A percentile compares a stretch with the other conserved stretches of the same genome.
phyloP scores from a whole-genome alignment of 2,888 invertebrate species.

The Lordiphosa andalusiaca region DNA sequence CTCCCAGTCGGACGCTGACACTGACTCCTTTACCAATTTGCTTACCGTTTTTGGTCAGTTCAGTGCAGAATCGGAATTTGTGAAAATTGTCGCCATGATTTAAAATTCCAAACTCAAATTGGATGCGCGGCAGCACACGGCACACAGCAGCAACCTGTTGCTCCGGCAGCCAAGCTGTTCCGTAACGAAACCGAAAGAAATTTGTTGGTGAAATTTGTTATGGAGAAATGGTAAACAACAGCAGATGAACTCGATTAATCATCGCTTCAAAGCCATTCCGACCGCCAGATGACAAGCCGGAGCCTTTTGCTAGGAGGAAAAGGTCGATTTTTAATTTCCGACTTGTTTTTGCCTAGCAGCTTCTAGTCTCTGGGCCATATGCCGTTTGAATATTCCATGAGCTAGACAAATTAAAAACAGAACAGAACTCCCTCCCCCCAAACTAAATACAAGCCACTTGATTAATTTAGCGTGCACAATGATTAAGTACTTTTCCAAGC shows the following conservation, averaged over 20 bases:
- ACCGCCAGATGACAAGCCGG: constrained; percentile 49
- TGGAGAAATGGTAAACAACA: constrained; percentile 58
- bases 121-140: neutral
- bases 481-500: constrained; percentile 74
- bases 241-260: constrained; percentile 77
- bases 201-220: constrained; percentile 44
- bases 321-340: constrained; percentile 54
- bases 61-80: constrained; percentile 55
- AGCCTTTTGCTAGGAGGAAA: constrained; percentile 18
- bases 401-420: constrained; percentile 72
- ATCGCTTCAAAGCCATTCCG: constrained; percentile 46
- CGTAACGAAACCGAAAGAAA: constrained; percentile 47
- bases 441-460: constrained; percentile 64
- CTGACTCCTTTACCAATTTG: constrained; percentile 57
- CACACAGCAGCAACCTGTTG: constrained; percentile 47
- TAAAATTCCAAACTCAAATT: constrained; percentile 47
- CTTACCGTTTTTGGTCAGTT: constrained; percentile 44
- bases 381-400: constrained; percentile 72
- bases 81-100: constrained; percentile 78
- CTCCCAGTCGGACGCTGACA: neutral
- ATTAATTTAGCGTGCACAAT: constrained; percentile 77
- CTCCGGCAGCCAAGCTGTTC: constrained; percentile 36
- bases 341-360: constrained; percentile 70
- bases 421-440: constrained; percentile 20
- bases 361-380: constrained; percentile 56